These are phyloP conservation scores for Tanypteryx hageni DNA, from an alignment of 2,888 invertebrate genomes.

Conservation along the genomic window DNA sequence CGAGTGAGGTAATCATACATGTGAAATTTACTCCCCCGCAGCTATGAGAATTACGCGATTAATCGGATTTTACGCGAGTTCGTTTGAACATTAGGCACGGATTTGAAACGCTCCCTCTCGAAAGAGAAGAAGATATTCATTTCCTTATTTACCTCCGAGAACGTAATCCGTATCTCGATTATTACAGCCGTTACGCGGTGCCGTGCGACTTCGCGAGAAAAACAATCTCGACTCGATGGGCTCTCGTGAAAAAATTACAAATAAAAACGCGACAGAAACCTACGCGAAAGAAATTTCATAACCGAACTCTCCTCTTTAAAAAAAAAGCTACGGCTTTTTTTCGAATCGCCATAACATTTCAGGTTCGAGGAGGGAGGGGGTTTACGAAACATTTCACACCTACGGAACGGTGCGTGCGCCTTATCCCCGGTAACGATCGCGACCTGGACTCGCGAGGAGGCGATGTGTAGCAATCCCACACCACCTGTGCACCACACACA, in stretches of 20 bases:
- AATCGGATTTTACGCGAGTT: no score
- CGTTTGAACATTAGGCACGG: no score
- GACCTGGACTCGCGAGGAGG: not conserved
- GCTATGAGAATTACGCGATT: no score
- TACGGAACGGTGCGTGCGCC: not conserved
- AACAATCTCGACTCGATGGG: not conserved
- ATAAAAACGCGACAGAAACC: not conserved
- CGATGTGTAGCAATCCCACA: not conserved
- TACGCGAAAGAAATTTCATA: not conserved
- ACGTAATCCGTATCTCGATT: not conserved
- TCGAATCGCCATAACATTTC: not conserved
- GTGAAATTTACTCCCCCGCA: no score
- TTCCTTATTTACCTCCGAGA: not conserved
- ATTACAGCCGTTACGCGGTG: not conserved
- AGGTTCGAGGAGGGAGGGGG: not conserved
- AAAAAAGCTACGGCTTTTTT: no score
- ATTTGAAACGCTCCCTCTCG: not conserved
- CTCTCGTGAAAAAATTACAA: no score
- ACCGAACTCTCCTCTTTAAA: not conserved
- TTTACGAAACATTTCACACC: constrained; percentile 28
- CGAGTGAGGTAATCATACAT: no score
- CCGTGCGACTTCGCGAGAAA: not conserved
- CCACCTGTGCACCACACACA: constrained; percentile 6
- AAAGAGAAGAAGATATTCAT: not conserved
- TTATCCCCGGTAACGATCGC: not conserved